Evolutionary conservation across 2,113 vertebrate genomes (phyloP).

Genomic region (Mobula hypostoma): DNA sequence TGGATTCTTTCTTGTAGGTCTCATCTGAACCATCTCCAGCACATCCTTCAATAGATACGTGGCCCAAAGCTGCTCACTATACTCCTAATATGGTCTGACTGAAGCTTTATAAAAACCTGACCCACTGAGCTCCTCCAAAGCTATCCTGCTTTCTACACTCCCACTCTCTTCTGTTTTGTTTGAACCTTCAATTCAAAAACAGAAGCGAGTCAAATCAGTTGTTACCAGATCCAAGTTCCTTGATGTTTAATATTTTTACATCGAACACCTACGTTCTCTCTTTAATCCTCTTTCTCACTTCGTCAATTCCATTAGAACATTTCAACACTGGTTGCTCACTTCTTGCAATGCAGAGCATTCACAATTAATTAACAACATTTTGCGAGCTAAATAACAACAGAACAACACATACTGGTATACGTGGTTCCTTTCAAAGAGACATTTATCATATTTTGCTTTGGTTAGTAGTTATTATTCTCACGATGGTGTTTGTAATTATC

Average conservation of each 20-base stretch:
- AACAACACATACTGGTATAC: background rate
- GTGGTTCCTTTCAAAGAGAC: background rate
- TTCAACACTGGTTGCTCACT: background rate
- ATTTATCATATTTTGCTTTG: background rate
- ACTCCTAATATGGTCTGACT: too few relatives aligned
- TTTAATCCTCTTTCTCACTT: background rate
- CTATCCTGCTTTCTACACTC: too few relatives aligned
- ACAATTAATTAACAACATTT: background rate
- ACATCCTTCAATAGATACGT: too few relatives aligned
- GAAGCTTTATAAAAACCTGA: too few relatives aligned
- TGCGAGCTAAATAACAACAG: background rate
- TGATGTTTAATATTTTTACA: background rate
- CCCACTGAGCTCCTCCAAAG: too few relatives aligned
- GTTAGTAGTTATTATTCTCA: background rate
- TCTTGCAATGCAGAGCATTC: background rate
- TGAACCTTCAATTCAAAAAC: too few relatives aligned
- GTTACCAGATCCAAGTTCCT: background rate
- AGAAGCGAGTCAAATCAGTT: background rate
- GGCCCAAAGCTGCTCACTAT: too few relatives aligned
- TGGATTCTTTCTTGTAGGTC: too few relatives aligned
- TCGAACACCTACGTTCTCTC: background rate
- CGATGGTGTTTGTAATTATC: background rate
- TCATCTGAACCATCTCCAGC: too few relatives aligned
- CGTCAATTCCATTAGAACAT: background rate
- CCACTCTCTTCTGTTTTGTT: too few relatives aligned